Evolutionary conservation across 2,797 vertebrate species (phyloP).

Genomic region (Hemibagrus guttatus): DNA sequence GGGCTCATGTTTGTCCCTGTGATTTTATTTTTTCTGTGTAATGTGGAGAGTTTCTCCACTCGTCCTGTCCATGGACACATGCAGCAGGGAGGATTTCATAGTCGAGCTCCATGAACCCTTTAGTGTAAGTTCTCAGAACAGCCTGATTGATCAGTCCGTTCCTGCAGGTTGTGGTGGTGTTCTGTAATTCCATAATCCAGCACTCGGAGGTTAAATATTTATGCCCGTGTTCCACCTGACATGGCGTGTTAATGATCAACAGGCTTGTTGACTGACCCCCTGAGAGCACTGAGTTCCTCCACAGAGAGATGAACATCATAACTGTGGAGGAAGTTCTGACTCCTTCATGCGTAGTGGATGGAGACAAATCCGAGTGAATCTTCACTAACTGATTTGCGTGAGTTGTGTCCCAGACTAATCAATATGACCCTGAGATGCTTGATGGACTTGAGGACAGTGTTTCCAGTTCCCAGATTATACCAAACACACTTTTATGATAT

Average conservation of each 20-base stretch:
- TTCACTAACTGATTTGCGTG: neutral
- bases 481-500: too few species aligned
- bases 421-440: neutral
- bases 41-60: neutral
- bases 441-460: neutral
- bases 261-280: neutral
- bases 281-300: neutral
- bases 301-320: neutral
- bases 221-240: neutral
- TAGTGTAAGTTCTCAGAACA: neutral
- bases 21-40: neutral
- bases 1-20: too few species aligned
- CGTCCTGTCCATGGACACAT: neutral
- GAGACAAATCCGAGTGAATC: neutral
- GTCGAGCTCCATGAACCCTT: neutral
- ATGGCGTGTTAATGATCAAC: neutral
- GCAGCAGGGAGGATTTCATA: neutral
- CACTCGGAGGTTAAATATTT: neutral
- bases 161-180: neutral
- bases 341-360: neutral
- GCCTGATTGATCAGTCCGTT: neutral
- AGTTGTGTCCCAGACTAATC: neutral
- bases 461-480: neutral
- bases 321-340: neutral
- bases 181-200: neutral